Percentiles rank a stretch among this genome's conserved stretches.
Evolutionary conservation across 2,113 vertebrate genomes (phyloP).

Genomic region (Myiopsitta monachus): DNA sequence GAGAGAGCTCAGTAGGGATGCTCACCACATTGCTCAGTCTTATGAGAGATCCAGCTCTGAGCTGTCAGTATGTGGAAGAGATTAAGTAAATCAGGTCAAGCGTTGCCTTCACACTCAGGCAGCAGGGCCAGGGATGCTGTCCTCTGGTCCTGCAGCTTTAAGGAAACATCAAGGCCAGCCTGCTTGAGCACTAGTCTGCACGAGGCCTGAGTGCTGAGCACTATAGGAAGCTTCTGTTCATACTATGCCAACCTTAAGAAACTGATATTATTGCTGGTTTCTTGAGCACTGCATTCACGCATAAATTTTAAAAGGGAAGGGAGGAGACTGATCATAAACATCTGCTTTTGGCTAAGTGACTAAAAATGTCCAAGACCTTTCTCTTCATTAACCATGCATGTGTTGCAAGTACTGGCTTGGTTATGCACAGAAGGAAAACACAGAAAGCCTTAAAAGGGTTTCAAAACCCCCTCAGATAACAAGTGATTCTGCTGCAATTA

Average conservation of each 20-base stretch:
- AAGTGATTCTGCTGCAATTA: not conserved
- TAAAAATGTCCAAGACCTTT: not conserved
- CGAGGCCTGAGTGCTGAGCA: not conserved
- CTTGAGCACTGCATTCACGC: not conserved
- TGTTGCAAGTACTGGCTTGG: not conserved
- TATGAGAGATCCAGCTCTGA: rapidly evolving
- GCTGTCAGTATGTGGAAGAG: not conserved
- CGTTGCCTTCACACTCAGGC: rapidly evolving
- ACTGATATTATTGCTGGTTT: not conserved
- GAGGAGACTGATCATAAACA: not conserved
- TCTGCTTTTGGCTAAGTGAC: conserved; percentile 10
- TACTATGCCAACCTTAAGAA: conserved; percentile 1
- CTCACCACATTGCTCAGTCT: rapidly evolving
- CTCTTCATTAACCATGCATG: not conserved
- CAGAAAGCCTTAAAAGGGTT: not conserved
- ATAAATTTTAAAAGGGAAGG: not conserved
- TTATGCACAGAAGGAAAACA: not conserved
- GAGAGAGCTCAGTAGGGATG: not conserved
- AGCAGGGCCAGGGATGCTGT: not conserved
- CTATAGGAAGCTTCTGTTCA: not conserved
- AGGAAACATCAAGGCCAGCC: conserved; percentile 13
- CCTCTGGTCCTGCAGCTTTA: not conserved
- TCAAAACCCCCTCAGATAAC: not conserved
- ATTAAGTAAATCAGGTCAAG: not conserved
- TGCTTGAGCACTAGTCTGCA: not conserved